A percentile compares a stretch with the other conserved stretches of the same genome.
Conservation (phyloP, 2,797 vertebrate genomes). For the Leptatherina wallacei region DNA sequence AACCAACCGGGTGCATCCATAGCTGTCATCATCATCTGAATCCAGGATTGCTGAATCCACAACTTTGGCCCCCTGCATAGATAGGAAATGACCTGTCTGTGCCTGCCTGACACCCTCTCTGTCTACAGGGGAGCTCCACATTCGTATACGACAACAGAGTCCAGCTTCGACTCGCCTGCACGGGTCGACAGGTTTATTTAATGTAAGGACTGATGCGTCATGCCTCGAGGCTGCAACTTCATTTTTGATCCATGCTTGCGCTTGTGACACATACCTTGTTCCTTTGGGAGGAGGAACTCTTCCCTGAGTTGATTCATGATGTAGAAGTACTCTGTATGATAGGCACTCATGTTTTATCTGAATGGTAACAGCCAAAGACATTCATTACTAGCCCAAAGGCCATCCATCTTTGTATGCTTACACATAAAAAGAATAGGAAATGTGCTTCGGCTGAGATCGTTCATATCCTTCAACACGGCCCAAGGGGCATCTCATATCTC, state of each 20-base stretch:
- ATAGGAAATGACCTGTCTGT: constrained; percentile 85
- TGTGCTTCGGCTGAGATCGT: neutral
- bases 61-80: constrained; percentile 70
- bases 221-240: constrained; percentile 21
- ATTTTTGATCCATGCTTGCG: constrained; percentile 32
- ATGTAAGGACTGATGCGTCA: constrained; percentile 29
- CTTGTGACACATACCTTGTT: constrained; percentile 1
- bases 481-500: too few relatives aligned
- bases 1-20: constrained; percentile 79
- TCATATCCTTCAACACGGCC: too few relatives aligned
- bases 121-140: constrained; percentile 66
- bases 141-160: constrained; percentile 40
- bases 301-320: neutral
- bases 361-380: constrained; percentile 1
- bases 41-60: constrained; percentile 79
- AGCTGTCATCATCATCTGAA: constrained; percentile 83
- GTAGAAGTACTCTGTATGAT: neutral
- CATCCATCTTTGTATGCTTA: neutral
- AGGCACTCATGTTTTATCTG: constrained; percentile 15
- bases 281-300: neutral
- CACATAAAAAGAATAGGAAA: neutral
- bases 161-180: constrained; percentile 38
- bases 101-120: constrained; percentile 73
- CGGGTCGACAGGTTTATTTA: constrained; percentile 36
- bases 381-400: neutral